Evolutionary conservation across 2,797 vertebrate species (phyloP).

Genomic region (Eupleurogrammus muticus): DNA sequence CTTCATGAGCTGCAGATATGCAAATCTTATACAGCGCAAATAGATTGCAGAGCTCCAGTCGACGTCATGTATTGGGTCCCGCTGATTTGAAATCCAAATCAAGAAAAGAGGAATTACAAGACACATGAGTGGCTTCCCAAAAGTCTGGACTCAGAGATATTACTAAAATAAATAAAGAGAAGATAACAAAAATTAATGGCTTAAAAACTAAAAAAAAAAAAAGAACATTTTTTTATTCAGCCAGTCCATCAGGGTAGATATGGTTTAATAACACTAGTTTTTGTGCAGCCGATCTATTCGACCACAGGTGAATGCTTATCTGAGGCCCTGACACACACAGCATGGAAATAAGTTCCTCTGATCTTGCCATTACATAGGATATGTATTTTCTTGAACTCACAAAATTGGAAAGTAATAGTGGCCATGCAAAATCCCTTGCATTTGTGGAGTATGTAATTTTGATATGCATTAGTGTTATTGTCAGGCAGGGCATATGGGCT

Average conservation of each 20-base stretch:
- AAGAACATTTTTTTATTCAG: slow-evolving; percentile 60
- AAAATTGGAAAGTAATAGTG: slow-evolving; percentile 82
- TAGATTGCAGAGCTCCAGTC: slow-evolving; percentile 71
- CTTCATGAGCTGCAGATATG: slow-evolving; percentile 83
- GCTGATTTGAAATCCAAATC: slow-evolving; percentile 74
- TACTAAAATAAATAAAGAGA: slow-evolving; percentile 52
- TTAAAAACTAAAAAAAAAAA: slow-evolving; percentile 42
- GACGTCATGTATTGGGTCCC: slow-evolving; percentile 47
- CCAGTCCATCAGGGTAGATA: slow-evolving; percentile 53
- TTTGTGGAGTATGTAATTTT: slow-evolving; percentile 87
- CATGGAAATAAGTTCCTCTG: slow-evolving; percentile 77
- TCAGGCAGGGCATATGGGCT: slow-evolving; percentile 85
- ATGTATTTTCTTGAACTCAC: slow-evolving; percentile 76
- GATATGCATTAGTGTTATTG: slow-evolving; percentile 87
- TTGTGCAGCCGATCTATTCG: slow-evolving; percentile 14
- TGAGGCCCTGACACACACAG: slow-evolving; percentile 57
- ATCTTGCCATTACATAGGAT: slow-evolving; percentile 77
- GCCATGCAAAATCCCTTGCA: slow-evolving; percentile 72
- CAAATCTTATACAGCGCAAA: slow-evolving; percentile 79
- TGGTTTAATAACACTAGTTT: slow-evolving; percentile 77
- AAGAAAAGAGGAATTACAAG: slow-evolving; percentile 52
- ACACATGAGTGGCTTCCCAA: slow-evolving; percentile 44
- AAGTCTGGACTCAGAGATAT: slow-evolving; percentile 51
- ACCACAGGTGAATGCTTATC: slow-evolving; percentile 78
- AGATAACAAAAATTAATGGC: slow-evolving; percentile 49